phyloP scores from a whole-genome alignment of 2,888 invertebrate genomes.

The Drosophila multiciliata region DNA sequence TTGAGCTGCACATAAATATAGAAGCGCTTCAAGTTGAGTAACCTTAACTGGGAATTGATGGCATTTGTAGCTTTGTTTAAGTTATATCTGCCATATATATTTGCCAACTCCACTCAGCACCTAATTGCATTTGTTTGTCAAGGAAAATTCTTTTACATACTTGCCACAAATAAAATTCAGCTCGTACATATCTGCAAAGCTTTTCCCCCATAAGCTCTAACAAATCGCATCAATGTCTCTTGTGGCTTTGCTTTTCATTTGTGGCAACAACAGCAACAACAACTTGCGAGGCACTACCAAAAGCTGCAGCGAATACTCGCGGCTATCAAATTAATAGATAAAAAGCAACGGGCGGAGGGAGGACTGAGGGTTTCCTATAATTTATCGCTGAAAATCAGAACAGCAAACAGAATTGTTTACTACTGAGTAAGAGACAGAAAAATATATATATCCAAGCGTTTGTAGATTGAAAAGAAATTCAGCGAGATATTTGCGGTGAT shows the following conservation, averaged over 20 bases:
- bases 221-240: slow-evolving; percentile 59
- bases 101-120: slow-evolving; percentile 4
- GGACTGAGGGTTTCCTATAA: slow-evolving; percentile 25
- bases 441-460: slow-evolving; percentile 27
- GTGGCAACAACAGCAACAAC: slow-evolving; percentile 9
- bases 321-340: slow-evolving; percentile 75
- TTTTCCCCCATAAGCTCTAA: slow-evolving; percentile 49
- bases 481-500: slow-evolving; percentile 73
- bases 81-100: slow-evolving; percentile 3
- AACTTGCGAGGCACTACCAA: slow-evolving; percentile 15
- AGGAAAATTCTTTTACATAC: slow-evolving; percentile 15
- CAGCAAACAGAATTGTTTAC: slow-evolving; percentile 60
- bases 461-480: slow-evolving; percentile 74
- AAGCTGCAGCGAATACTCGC: slow-evolving; percentile 26
- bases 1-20: not conserved
- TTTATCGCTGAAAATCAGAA: slow-evolving; percentile 60
- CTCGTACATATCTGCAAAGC: slow-evolving; percentile 26
- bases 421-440: slow-evolving; percentile 27
- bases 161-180: slow-evolving; percentile 11
- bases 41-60: not conserved
- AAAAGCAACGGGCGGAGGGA: slow-evolving; percentile 37
- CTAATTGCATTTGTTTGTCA: slow-evolving; percentile 22
- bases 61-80: not conserved
- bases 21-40: not conserved
- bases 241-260: slow-evolving; percentile 47